These are phyloP conservation scores for Homarus gammarus DNA, from an alignment of 2,888 invertebrate genomes.

Conservation along the genomic window DNA sequence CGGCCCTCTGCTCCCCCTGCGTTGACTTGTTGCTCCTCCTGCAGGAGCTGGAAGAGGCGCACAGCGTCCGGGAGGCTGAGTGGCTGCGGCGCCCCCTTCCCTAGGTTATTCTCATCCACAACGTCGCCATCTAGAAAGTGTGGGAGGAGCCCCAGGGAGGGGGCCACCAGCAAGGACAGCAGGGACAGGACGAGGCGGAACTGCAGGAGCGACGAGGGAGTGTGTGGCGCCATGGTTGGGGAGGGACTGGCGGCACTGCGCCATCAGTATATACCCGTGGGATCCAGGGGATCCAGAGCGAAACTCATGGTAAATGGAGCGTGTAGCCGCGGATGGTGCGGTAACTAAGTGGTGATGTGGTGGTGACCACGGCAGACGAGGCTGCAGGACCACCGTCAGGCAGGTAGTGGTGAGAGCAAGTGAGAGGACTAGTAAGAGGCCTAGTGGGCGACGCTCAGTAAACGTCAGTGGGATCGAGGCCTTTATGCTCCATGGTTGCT, in stretches of 20 bases:
- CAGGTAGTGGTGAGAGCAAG: conserved; percentile 29
- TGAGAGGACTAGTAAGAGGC: conserved; percentile 34
- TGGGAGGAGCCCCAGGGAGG: conserved; percentile 54
- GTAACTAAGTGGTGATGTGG: conserved; percentile 31
- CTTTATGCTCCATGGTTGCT: conserved; percentile 62
- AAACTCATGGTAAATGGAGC: conserved; percentile 67
- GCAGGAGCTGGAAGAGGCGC: conserved; percentile 33
- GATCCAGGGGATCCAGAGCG: conserved; percentile 64
- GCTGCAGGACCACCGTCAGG: conserved; percentile 33
- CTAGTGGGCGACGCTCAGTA: conserved; percentile 45
- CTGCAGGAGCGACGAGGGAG: conserved; percentile 36
- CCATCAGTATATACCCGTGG: conserved; percentile 69
- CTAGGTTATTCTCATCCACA: conserved; percentile 63
- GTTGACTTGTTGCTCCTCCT: conserved; percentile 30
- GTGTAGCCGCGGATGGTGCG: conserved; percentile 46
- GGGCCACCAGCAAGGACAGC: conserved; percentile 36
- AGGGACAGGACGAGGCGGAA: conserved; percentile 41
- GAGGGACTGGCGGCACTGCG: conserved; percentile 28
- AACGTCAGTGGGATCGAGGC: conserved; percentile 62
- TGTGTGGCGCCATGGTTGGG: conserved; percentile 38
- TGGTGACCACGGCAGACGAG: conserved; percentile 26
- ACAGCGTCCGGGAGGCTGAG: conserved; percentile 38
- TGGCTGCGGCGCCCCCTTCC: conserved; percentile 42
- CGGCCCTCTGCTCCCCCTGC: conserved; percentile 8
- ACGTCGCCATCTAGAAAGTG: conserved; percentile 37